Evolutionary conservation across 2,797 vertebrate genomes (phyloP).

Genomic region (Rhynchotus rufescens): DNA sequence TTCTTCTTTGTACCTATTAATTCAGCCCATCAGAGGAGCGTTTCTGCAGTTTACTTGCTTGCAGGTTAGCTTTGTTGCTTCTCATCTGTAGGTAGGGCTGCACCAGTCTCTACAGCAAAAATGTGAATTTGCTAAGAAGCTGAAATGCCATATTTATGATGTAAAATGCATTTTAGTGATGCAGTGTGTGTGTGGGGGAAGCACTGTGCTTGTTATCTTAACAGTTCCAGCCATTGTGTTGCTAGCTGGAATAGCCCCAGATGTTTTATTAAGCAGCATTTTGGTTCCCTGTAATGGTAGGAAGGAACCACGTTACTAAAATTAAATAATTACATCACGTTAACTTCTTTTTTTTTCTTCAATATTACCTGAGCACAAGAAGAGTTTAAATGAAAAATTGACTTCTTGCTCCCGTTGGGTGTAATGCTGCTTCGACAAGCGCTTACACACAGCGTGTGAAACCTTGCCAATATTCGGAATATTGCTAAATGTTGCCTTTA

Average conservation of each 20-base stretch:
- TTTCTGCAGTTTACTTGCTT: neutral
- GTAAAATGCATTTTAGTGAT: neutral
- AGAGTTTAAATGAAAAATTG: neutral
- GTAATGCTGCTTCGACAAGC: neutral
- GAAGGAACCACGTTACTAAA: neutral
- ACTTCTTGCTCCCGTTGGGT: neutral
- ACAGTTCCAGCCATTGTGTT: neutral
- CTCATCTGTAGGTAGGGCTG: neutral
- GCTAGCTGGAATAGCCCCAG: neutral
- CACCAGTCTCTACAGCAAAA: neutral
- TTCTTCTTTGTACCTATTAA: neutral
- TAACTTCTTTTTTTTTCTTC: neutral
- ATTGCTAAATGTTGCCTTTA: constrained; percentile 2
- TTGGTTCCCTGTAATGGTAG: neutral
- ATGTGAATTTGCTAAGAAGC: neutral
- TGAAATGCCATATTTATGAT: neutral
- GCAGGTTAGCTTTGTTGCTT: neutral
- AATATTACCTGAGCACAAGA: neutral
- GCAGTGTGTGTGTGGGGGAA: neutral
- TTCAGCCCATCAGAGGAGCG: neutral
- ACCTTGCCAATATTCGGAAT: neutral
- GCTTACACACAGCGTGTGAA: neutral
- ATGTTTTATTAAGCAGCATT: accelerated
- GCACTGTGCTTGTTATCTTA: neutral
- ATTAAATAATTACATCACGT: neutral